phyloP scores from a whole-genome alignment of 2,113 vertebrate genomes.

The Misgurnus mizolepis region DNA sequence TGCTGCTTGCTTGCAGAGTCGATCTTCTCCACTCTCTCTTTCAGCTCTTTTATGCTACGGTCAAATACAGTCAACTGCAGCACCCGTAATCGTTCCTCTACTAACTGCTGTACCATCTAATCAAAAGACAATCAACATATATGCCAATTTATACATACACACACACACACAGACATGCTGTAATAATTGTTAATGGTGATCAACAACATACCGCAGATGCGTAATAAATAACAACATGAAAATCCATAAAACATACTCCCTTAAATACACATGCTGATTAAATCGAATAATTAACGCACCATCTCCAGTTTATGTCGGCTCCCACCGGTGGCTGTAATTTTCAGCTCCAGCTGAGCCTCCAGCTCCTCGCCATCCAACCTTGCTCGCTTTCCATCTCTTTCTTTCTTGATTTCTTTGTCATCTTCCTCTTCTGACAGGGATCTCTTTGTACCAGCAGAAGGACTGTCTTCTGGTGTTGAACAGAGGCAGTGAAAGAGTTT shows the following conservation, averaged over 20 bases:
- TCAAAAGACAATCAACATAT: slow-evolving; percentile 25
- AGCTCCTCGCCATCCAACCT: slow-evolving; percentile 72
- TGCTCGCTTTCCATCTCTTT: slow-evolving; percentile 72
- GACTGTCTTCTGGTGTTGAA: slow-evolving; percentile 51
- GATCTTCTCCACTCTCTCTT: slow-evolving; percentile 88
- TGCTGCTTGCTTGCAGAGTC: slow-evolving; percentile 91
- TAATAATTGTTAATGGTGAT: not conserved
- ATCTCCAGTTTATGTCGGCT: slow-evolving; percentile 88
- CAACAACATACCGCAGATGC: no score
- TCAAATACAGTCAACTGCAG: slow-evolving; percentile 88
- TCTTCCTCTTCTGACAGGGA: slow-evolving; percentile 62
- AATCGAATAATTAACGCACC: slow-evolving; percentile 65
- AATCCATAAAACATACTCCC: no score
- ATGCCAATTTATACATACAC: not conserved
- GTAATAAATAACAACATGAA: no score
- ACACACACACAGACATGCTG: slow-evolving; percentile 61
- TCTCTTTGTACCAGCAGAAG: slow-evolving; percentile 69
- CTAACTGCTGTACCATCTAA: slow-evolving; percentile 88
- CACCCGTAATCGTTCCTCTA: slow-evolving; percentile 84
- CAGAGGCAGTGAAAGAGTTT: not conserved
- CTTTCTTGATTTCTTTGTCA: slow-evolving; percentile 48
- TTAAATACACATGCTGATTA: no score
- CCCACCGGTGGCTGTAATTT: slow-evolving; percentile 86
- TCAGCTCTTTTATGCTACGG: slow-evolving; percentile 85
- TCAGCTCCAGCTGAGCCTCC: slow-evolving; percentile 92